Evolutionary conservation across 2,797 vertebrate genomes (phyloP), one percentile per base, ranked within the genome.

Genomic region (Cottoperca gobio): DNA sequence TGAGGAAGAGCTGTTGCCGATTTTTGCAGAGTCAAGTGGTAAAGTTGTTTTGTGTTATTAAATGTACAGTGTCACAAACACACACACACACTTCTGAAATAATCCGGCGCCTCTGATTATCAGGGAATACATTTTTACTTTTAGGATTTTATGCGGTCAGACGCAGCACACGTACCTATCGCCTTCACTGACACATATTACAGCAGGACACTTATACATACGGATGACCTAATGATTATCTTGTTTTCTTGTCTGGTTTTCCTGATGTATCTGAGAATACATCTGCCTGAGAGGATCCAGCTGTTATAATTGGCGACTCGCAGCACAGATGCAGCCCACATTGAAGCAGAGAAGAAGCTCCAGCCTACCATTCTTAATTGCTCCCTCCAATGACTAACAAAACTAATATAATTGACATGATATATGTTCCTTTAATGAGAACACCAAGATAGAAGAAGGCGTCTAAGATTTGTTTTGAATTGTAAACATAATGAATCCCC

Each of bases 261-360:
- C 26, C 64, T 59, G 57, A 83, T 76, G 39, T 79, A 76, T 86
- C 73, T 84, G 53, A 70, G 63, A 77, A 72, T 40, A 39, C 26
- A 24, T 76, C 42, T 81, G 61, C 69, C 62, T 84, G 58, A 85
- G 50, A 66, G 21, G 59, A 76, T 82, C 62, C 86, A 84, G 75
- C 81, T 89, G 88, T 82, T 85, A 61, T 62, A 70, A 89, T 66
- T 91, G 88, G 86, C 84, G 13, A 78, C 59, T 54, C 2, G 12
- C 28, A 70, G 42, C 57, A 78, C 82, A 91, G 78, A 87, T 88
- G 82, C 60, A 60, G 72, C 55, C 69, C 75, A 87, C 49, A 82
- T 75, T 88, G 50, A 26, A 73, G 67, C 12, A 54, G 55, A 63
- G 62, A 61, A 67, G 46, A 76, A 55, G 57, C 72, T 73, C 71